Evolutionary conservation across 2,797 vertebrate genomes (phyloP).

Genomic region (Pangasius djambal): DNA sequence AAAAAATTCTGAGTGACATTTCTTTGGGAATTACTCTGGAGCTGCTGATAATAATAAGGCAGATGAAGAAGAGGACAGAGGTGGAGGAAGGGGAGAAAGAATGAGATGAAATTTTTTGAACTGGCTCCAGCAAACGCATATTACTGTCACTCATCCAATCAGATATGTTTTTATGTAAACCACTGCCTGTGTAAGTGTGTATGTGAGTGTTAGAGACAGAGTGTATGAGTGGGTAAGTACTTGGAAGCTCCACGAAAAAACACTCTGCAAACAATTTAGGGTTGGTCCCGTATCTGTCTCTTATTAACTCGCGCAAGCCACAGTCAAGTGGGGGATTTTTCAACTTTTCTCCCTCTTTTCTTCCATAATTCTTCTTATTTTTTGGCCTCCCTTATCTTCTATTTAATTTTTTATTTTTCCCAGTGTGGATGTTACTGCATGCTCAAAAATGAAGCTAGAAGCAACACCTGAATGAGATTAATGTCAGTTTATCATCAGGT

Average conservation of each 20-base stretch:
- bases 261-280: slow-evolving; percentile 83
- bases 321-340: slow-evolving; percentile 68
- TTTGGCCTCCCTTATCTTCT: slow-evolving; percentile 23
- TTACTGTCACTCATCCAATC: slow-evolving; percentile 14
- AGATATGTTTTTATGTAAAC: slow-evolving; percentile 24
- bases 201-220: slow-evolving; percentile 51
- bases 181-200: slow-evolving; percentile 19
- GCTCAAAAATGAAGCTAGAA: background rate
- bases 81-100: background rate
- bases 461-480: slow-evolving; percentile 14
- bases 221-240: slow-evolving; percentile 56
- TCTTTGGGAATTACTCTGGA: background rate
- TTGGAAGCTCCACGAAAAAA: slow-evolving; percentile 58
- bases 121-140: background rate
- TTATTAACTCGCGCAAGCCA: slow-evolving; percentile 83
- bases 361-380: slow-evolving; percentile 53
- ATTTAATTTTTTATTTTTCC: slow-evolving; percentile 44
- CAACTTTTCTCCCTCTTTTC: slow-evolving; percentile 70
- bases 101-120: background rate
- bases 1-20: background rate
- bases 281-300: slow-evolving; percentile 83
- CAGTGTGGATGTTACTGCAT: slow-evolving; percentile 20
- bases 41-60: slow-evolving; percentile 16
- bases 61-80: background rate
- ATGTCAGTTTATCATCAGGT: slow-evolving; percentile 44